Base-by-base conservation (phyloP, 2,797 vertebrate genomes). In the Eremophila alpestris region DNA sequence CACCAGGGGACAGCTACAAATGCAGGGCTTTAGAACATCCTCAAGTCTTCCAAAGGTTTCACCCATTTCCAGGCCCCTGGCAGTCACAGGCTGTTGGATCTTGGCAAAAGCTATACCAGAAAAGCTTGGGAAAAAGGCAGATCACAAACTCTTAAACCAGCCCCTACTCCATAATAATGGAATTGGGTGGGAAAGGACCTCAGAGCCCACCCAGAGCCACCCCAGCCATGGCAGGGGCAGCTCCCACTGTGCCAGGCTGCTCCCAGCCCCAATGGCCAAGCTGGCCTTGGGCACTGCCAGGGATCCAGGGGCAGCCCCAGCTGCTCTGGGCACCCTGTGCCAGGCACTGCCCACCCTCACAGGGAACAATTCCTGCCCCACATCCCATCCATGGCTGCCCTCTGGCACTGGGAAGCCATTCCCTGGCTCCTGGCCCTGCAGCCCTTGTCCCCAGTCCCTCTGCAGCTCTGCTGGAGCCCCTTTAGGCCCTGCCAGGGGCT, bases 201-300 rank as follows among this genome's bases (percentile, higher is more conserved):
- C 0, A 77, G 0, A 77, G 0, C 7, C 5, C 55, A 24, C 0
- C 63, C 64, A 26, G 10, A 5, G 5, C 48, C 73, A 22, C 5
- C 30, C 64, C 30, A 12, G 83, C 49, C 73, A 12, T 15, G 40
- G 48, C 73, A 69, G 64, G 73, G 48, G 40, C 83, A 46, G 24
- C 73, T 77, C 1, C 73, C 71, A 24, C n/a, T 60, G 48, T 13
- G 6, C 70, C 82, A 75, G 27, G 49, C 23, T 27, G 63, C n/a
- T 23, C 77, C 41, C 3, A 75, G 58, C 30, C 41, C 62, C 75
- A 64, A 0, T 20, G 36, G 16, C 65, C 78, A 83, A 0, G 17
- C 79, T 62, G 79, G 38, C 67, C 79, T 70, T 11, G 79, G 78
- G 3, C 55, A 52, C 78, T 81, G 46, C 65, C 67, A 70, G 79